A percentile compares a stretch with the other conserved stretches of the same genome.
Evolutionary conservation across 2,797 vertebrate genomes (phyloP).

Genomic region (Podargus strigoides): DNA sequence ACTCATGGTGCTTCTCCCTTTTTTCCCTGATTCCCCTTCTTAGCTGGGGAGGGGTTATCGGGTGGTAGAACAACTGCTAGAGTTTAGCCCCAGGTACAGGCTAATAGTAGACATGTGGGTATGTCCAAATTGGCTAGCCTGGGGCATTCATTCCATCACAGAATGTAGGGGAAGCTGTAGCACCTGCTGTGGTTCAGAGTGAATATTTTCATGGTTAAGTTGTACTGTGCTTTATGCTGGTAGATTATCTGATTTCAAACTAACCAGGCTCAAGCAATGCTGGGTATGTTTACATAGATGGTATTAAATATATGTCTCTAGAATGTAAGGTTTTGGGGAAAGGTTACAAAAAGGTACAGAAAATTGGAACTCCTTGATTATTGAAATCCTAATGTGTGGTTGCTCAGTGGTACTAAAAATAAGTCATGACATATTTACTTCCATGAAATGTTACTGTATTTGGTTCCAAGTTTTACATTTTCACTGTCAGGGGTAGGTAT

Average conservation of each 20-base stretch:
- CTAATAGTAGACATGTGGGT: too few relatives aligned
- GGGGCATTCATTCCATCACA: background rate
- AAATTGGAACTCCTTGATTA: background rate
- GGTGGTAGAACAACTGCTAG: too few relatives aligned
- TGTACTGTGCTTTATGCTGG: background rate
- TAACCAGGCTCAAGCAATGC: background rate
- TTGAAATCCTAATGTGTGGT: background rate
- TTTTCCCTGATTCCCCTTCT: too few relatives aligned
- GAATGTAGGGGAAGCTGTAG: background rate
- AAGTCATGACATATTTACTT: background rate
- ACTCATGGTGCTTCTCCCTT: too few relatives aligned
- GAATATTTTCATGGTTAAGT: background rate
- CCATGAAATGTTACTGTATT: background rate
- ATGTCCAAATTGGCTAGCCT: background rate
- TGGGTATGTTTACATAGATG: background rate
- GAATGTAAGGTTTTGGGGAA: background rate
- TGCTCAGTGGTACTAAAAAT: background rate
- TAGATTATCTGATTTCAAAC: background rate
- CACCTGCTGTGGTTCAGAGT: background rate
- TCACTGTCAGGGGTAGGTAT: background rate
- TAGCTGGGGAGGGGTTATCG: too few relatives aligned
- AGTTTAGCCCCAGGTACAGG: too few relatives aligned
- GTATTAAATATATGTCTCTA: background rate
- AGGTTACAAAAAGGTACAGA: background rate
- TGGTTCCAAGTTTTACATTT: background rate